Evolutionary conservation across 2,797 vertebrate genomes (phyloP), one percentile per base, ranked within the genome.

Genomic region (Enteromius radiatus): DNA sequence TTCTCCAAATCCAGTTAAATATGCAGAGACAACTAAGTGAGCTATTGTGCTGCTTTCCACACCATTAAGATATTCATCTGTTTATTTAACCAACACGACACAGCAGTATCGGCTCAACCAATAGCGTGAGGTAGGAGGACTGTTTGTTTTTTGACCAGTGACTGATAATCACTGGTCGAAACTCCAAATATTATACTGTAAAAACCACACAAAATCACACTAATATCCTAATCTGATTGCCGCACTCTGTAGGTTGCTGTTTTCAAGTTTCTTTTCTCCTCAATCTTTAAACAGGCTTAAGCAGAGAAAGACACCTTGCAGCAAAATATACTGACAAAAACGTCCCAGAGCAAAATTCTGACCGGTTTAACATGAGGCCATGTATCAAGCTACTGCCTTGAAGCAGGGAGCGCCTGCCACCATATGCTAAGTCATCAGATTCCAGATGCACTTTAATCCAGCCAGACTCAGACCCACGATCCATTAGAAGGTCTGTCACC

Each of bases 351-450:
- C 45, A 64, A 38, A 54, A 82, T 45, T 17, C 80, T 38, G 47
- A 68, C 80, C 1, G 23, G 31, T 82, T 76, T 82, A 82, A 56
- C 63, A 68, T 28, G 17, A 56, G 63, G 80, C 31, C 33, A 68
- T 76, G 21, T 76, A 82, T 68, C 73, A 82, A 63, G 33, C 71
- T 17, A 36, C 33, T 45, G 63, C 12, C 59, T 21, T 68, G 73
- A 76, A 56, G 80, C 33, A 82, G 63, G 4, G 33, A 56, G 33
- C 21, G 63, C 73, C 49, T 76, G 80, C 73, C 71, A 76, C 80
- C 73, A 76, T 76, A 76, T 76, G 80, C 73, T 19, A 41, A 43
- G 49, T 82, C 80, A 82, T 82, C 80, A 82, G 68, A 82, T 82
- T 68, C 73, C 63, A 76, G 61, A 19, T 3, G 1, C 80, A 65